These are phyloP conservation scores for Trinorchestia longiramus DNA, from an alignment of 1,140 invertebrate species.

Conservation along the genomic window DNA sequence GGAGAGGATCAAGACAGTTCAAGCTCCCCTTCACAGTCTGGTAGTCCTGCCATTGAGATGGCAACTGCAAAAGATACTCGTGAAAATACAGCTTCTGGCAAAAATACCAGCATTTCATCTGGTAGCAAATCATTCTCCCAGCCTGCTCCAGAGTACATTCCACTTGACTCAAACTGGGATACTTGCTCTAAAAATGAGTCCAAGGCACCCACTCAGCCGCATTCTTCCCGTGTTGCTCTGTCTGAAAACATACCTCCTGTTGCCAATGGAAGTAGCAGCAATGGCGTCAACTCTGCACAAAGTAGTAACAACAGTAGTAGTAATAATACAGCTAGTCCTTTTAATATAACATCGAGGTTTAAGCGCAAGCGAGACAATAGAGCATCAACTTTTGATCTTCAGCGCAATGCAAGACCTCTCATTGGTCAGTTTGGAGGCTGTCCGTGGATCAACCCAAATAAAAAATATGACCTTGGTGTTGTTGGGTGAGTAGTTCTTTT, in stretches of 20 bases:
- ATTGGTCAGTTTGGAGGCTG: slow-evolving; percentile 38
- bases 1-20: slow-evolving; percentile 12
- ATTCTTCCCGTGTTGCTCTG: neutral
- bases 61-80: neutral
- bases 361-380: slow-evolving; percentile 39
- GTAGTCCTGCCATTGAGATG: neutral
- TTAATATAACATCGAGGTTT: slow-evolving; percentile 35
- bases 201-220: neutral
- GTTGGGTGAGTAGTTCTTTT: slow-evolving; percentile 32
- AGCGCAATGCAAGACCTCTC: slow-evolving; percentile 39
- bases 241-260: neutral
- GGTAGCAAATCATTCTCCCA: neutral
- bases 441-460: slow-evolving; percentile 40
- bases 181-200: neutral
- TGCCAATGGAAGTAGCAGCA: neutral
- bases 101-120: neutral
- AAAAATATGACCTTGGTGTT: slow-evolving; percentile 41
- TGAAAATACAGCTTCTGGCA: neutral
- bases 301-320: neutral
- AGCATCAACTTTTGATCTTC: slow-evolving; percentile 40
- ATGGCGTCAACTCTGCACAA: neutral
- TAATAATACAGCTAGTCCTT: slow-evolving; percentile 41
- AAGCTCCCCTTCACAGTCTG: neutral
- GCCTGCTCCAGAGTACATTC: slow-evolving; percentile 39
- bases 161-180: slow-evolving; percentile 1